These are phyloP conservation scores for Vicugna pacos DNA, from an alignment of 2,113 vertebrate genomes.

Conservation along the genomic window DNA sequence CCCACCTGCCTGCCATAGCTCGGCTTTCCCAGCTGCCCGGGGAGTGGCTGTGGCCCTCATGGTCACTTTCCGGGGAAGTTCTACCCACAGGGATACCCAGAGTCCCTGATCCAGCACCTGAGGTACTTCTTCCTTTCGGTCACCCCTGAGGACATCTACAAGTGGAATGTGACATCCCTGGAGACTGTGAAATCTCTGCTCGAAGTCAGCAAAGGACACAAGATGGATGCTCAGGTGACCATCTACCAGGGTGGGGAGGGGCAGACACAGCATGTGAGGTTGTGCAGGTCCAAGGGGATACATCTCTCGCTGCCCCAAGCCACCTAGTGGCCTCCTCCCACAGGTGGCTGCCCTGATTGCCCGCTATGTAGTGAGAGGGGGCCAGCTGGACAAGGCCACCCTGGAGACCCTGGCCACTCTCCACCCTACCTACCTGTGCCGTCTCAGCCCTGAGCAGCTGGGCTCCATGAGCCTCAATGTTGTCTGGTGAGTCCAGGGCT, in stretches of 20 bases:
- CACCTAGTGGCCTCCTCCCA: not conserved
- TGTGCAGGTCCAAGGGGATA: not conserved
- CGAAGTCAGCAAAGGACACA: not conserved
- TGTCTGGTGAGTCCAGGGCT: constrained; percentile 86
- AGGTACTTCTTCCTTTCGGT: not conserved
- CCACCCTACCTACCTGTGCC: constrained; percentile 86
- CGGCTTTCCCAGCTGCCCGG: rapidly evolving
- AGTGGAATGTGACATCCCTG: constrained; percentile 82
- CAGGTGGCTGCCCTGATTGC: constrained; percentile 86
- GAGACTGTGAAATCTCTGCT: constrained; percentile 75
- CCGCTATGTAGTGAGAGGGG: constrained; percentile 77
- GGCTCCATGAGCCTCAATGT: constrained; percentile 69
- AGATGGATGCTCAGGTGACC: constrained; percentile 49
- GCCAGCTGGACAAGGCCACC: constrained; percentile 80
- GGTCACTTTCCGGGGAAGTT: constrained; percentile 61
- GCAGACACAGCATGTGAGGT: not conserved
- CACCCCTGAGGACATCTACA: constrained; percentile 62
- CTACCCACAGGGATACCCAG: constrained; percentile 84
- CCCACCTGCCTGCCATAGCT: rapidly evolving
- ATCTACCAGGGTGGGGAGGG: not conserved
- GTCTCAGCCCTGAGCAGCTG: constrained; percentile 80
- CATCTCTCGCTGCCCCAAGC: not conserved
- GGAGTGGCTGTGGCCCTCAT: not conserved
- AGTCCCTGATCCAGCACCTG: constrained; percentile 64
- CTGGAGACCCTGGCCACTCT: constrained; percentile 82